A percentile compares a stretch with the other conserved stretches of the same genome.
phyloP scores from a whole-genome alignment of 2,113 vertebrate species.

The Triplophysa tibetana region DNA sequence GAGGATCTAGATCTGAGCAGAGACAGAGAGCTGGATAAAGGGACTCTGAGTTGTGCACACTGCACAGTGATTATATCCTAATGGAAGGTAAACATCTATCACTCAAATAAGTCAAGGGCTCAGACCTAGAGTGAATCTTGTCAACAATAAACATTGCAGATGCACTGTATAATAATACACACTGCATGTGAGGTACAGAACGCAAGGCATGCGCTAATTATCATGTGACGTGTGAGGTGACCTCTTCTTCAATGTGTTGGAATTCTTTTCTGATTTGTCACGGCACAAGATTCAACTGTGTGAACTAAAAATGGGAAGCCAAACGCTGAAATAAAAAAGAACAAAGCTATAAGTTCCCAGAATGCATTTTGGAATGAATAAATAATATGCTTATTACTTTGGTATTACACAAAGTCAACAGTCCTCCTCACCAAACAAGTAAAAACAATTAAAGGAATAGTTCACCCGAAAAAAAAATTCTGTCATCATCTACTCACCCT shows the following conservation, averaged over 20 bases:
- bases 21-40: slow-evolving; percentile 21
- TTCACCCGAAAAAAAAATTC: too few species aligned
- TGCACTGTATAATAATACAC: background rate
- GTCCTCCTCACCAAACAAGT: too few species aligned
- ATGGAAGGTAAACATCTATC: slow-evolving; percentile 22
- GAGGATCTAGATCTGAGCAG: slow-evolving; percentile 30
- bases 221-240: background rate
- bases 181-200: background rate
- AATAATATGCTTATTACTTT: too few species aligned
- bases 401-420: too few species aligned
- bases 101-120: slow-evolving; percentile 15
- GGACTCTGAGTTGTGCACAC: background rate
- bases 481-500: too few species aligned
- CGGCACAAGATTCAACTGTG: slow-evolving; percentile 3
- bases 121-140: background rate
- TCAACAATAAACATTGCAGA: slow-evolving; percentile 9
- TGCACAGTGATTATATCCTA: slow-evolving; percentile 13
- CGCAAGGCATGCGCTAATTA: background rate
- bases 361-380: background rate
- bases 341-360: too few species aligned
- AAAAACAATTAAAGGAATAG: too few species aligned
- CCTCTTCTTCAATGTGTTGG: background rate
- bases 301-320: background rate
- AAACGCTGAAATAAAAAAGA: background rate
- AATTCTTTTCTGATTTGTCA: background rate